phyloP scores from a whole-genome alignment of 2,797 vertebrate species.

The Squalus acanthias region DNA sequence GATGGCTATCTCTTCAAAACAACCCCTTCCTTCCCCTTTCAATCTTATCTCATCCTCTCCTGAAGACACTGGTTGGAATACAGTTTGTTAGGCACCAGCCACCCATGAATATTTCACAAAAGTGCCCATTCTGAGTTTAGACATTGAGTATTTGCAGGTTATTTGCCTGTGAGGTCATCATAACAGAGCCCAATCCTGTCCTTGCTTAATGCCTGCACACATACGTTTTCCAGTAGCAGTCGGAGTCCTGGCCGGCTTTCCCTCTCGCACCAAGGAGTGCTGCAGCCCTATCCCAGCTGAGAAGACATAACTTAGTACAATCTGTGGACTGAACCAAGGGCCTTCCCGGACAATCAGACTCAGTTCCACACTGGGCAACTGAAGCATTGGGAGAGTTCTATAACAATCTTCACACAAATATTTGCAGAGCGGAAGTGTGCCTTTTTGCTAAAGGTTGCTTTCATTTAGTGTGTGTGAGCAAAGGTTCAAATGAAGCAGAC shows the following conservation, averaged over 20 bases:
- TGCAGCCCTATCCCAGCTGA: neutral
- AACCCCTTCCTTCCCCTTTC: too few relatives aligned
- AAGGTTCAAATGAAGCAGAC: neutral
- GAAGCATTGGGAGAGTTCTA: neutral
- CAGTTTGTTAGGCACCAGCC: neutral
- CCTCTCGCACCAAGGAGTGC: neutral
- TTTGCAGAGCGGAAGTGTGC: neutral
- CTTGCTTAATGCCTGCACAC: neutral
- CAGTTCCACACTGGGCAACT: neutral
- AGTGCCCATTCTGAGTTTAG: neutral
- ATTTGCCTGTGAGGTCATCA: neutral
- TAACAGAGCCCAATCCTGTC: neutral
- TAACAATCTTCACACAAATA: neutral
- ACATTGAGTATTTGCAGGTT: neutral
- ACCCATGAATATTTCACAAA: neutral
- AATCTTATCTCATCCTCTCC: neutral
- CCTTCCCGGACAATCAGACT: neutral
- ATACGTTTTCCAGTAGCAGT: neutral
- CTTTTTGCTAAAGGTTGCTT: neutral
- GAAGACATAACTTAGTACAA: neutral
- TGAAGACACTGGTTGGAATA: neutral
- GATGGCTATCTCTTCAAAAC: neutral
- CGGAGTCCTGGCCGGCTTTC: neutral
- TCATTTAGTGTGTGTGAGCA: neutral
- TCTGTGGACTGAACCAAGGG: neutral